Percentiles rank a stretch among this genome's conserved stretches.
These are phyloP conservation scores for Stigmatopora argus DNA, from an alignment of 2,113 vertebrate genomes.

Conservation along the genomic window DNA sequence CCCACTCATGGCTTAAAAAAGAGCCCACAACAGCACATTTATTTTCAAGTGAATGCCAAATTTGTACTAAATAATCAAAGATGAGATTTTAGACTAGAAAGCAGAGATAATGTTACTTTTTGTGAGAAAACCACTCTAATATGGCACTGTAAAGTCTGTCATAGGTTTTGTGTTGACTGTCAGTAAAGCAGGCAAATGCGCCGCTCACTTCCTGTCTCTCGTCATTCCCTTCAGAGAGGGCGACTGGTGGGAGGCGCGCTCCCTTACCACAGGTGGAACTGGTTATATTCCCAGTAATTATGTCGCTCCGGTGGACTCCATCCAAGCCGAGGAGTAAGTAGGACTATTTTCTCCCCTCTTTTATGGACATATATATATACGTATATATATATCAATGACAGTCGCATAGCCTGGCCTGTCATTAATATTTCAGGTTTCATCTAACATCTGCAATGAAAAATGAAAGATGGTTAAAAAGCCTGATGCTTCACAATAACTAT, in stretches of 20 bases:
- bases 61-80: neutral
- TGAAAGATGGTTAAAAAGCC: neutral
- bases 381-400: neutral
- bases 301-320: conserved; percentile 97
- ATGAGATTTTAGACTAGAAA: neutral
- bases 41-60: neutral
- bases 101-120: neutral
- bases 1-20: neutral
- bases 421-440: conserved; percentile 27
- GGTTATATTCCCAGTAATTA: conserved; percentile 99
- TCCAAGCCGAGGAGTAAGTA: conserved; percentile 98
- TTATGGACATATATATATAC: neutral
- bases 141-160: neutral
- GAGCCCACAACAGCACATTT: neutral
- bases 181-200: neutral
- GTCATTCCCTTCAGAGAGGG: conserved; percentile 80
- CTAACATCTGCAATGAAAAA: neutral
- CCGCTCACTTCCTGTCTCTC: conserved; percentile 15
- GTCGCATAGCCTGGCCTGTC: neutral
- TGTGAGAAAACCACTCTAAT: neutral
- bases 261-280: conserved; percentile 91
- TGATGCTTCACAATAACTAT: neutral
- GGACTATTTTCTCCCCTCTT: conserved; percentile 19
- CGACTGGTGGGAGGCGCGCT: conserved; percentile 99
- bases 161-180: neutral